A percentile compares a stretch with the other conserved stretches of the same genome.
These are phyloP conservation scores for Calliphora vicina DNA, from an alignment of 1,140 invertebrate genomes.

Conservation along the genomic window DNA sequence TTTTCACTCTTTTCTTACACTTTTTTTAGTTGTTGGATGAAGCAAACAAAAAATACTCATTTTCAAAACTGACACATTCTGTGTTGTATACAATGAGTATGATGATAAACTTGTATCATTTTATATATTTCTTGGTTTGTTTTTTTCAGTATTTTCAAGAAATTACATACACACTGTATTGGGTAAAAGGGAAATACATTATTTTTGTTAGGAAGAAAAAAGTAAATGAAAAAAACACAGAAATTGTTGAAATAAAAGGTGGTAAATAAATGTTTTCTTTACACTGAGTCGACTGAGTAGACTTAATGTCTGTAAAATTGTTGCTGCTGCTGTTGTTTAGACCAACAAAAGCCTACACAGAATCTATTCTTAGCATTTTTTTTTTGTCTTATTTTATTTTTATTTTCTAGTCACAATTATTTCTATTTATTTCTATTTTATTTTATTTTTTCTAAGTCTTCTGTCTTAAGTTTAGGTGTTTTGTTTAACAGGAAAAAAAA, in stretches of 20 bases:
- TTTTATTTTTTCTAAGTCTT: neutral
- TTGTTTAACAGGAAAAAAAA: neutral
- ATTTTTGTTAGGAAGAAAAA: neutral
- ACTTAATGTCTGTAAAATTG: constrained; percentile 1
- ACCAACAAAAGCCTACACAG: too few species aligned
- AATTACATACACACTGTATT: too few species aligned
- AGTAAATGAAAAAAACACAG: neutral
- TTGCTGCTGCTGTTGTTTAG: neutral
- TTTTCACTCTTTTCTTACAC: neutral
- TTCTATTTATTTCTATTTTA: neutral
- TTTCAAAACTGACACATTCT: neutral
- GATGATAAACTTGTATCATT: neutral
- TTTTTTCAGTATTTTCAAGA: too few species aligned
- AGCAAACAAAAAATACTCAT: neutral
- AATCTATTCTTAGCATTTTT: too few species aligned
- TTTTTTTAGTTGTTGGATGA: neutral
- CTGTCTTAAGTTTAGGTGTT: neutral
- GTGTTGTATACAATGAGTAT: neutral
- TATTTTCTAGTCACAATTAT: too few species aligned
- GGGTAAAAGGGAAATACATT: neutral
- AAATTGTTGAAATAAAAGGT: neutral
- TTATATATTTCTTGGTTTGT: neutral
- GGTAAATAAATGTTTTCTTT: neutral
- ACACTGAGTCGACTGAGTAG: neutral
- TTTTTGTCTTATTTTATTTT: too few species aligned